Conservation (phyloP, 2,797 vertebrate genomes). For the Mus caroli region DNA sequence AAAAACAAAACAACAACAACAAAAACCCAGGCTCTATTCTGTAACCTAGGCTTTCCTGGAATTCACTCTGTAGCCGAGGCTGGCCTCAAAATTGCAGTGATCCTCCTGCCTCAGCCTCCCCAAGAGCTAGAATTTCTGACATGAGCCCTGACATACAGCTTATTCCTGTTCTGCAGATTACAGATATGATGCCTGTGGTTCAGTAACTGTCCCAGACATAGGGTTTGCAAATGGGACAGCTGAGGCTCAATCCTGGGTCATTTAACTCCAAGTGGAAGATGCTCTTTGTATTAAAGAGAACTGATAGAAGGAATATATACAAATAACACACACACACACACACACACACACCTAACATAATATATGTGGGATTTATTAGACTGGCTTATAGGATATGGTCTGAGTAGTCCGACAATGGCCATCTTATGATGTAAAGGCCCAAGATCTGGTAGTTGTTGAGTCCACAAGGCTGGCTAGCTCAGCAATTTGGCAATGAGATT, state of each 20-base stretch:
- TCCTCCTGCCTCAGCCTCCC: background rate
- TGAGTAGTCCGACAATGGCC: background rate
- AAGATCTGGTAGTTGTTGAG: background rate
- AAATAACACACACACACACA: no score
- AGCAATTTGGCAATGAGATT: background rate
- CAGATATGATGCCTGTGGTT: background rate
- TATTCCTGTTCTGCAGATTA: conserved; percentile 1
- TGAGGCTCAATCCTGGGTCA: background rate
- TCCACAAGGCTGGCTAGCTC: background rate
- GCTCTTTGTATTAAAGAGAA: background rate
- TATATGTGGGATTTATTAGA: background rate
- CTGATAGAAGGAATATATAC: background rate
- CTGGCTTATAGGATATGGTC: background rate
- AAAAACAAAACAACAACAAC: background rate
- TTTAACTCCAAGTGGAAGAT: background rate
- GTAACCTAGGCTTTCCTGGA: background rate
- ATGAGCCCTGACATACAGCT: background rate
- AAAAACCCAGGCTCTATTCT: background rate
- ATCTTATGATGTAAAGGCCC: background rate
- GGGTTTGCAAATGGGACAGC: background rate
- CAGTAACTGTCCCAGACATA: conserved; percentile 2
- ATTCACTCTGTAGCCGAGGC: background rate
- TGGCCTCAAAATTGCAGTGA: background rate
- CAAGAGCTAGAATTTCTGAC: background rate
- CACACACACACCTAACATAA: background rate